Base-by-base conservation (phyloP, 1,140 invertebrate genomes). In the Diorhabda sublineata region DNA sequence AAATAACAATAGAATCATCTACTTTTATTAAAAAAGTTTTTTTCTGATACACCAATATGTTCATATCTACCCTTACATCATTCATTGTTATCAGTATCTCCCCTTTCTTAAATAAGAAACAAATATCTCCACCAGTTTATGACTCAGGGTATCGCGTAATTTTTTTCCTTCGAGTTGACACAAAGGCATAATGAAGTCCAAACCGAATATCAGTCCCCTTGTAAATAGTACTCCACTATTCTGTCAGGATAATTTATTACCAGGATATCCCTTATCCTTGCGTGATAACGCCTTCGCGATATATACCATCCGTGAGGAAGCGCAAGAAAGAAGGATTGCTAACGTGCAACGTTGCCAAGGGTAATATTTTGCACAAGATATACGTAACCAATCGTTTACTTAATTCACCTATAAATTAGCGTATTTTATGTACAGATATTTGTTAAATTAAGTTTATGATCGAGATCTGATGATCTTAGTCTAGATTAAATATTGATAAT, bases 251-350 rank as follows among this genome's bases (percentile, higher is more conserved):
- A 74, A 76, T 76, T 74, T 76, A 76, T 76, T 73, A 69, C 67
- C 68, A 74, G 74, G 73, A 76, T 73, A 74, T 76, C 70, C 71
- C 71, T 70, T 76, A 74, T 76, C 71, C 73, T 76, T 59, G 74
- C 74, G 74, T 74, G 74, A 73, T 72, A 74, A 61, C 72, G 72
- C 62, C 66, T 63, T 45, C 56, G 64, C 67, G 68, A 68, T 71
- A 71, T 62, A 43, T 9, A 41, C 45, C 61, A 60, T n/a, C 47
- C 6, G 47, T 52, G 47, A 52, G n/a, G 6, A n/a, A 2, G 47
- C 6, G 47, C 6, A 52, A 52, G 47, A 52, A 52, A 61, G 4
- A 45, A 64, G 66, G 61, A 62, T 73, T 72, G 72, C 65, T 74
- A 70, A 72, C 73, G 70, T 26, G 63, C 63, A 56, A 52, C 26